Evolutionary conservation across 1,140 invertebrate genomes (phyloP).

Genomic region (Potamilus streckersoni): DNA sequence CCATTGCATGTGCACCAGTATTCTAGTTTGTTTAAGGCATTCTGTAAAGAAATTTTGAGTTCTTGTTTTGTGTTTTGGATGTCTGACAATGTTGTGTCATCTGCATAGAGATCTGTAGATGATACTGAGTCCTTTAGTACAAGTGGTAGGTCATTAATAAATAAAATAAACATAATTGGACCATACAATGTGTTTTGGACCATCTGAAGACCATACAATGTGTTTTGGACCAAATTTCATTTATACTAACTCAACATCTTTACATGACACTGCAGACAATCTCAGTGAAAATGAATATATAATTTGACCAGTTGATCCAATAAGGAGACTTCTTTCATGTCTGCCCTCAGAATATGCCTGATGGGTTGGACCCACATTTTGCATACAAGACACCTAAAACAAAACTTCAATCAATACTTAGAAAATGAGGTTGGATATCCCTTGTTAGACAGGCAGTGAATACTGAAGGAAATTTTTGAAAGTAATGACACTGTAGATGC

Average conservation of each 20-base stretch:
- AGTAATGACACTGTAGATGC: not conserved
- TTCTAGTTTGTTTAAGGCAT: too few species aligned
- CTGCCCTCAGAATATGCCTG: not conserved
- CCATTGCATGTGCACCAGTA: too few species aligned
- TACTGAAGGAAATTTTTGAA: not conserved
- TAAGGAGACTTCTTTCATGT: not conserved
- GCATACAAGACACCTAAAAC: not conserved
- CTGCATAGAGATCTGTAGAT: too few species aligned
- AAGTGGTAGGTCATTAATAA: too few species aligned
- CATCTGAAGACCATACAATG: slow-evolving; percentile 1
- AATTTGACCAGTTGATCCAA: not conserved
- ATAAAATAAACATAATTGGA: too few species aligned
- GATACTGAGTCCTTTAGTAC: too few species aligned
- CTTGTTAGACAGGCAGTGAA: not conserved
- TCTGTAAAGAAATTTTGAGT: too few species aligned
- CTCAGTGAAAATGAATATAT: slow-evolving; percentile 1
- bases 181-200: too few species aligned
- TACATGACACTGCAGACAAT: slow-evolving; percentile 13
- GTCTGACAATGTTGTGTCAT: too few species aligned
- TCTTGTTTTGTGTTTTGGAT: too few species aligned
- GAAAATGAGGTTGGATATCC: slow-evolving; percentile 5
- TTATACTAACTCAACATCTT: slow-evolving; percentile 1
- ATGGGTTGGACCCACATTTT: not conserved
- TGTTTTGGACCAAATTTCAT: slow-evolving; percentile 18
- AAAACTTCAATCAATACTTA: not conserved